These are phyloP conservation scores for Pelosia muscerda DNA, from an alignment of 2,888 invertebrate species.

Conservation along the genomic window DNA sequence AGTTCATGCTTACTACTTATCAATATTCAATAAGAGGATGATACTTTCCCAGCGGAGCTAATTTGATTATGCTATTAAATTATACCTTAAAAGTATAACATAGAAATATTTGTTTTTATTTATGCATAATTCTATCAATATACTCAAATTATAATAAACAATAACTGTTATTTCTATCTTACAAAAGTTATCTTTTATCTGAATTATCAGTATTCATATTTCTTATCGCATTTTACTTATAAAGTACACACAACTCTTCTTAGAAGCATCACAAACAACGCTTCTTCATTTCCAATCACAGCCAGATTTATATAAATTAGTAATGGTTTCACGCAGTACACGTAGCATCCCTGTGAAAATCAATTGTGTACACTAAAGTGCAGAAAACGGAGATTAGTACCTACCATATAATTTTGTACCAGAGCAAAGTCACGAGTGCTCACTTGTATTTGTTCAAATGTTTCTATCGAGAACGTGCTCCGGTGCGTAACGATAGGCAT, in stretches of 20 bases:
- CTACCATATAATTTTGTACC: background rate
- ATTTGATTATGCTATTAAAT: no score
- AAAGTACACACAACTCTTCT: background rate
- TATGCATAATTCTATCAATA: background rate
- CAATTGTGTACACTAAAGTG: constrained; percentile 4
- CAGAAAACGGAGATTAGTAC: background rate
- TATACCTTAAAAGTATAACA: no score
- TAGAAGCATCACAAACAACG: background rate
- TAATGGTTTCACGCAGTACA: background rate
- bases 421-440: background rate
- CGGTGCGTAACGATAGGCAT: background rate
- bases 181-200: no score
- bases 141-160: background rate
- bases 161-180: background rate
- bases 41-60: no score
- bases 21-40: no score
- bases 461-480: background rate
- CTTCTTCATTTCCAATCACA: background rate
- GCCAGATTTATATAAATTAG: background rate
- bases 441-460: background rate
- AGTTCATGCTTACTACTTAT: no score
- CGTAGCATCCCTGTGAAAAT: background rate
- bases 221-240: background rate
- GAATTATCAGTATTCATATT: no score
- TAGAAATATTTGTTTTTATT: no score